phyloP scores from a whole-genome alignment of 2,113 vertebrate species.

The Heloderma charlesbogerti region DNA sequence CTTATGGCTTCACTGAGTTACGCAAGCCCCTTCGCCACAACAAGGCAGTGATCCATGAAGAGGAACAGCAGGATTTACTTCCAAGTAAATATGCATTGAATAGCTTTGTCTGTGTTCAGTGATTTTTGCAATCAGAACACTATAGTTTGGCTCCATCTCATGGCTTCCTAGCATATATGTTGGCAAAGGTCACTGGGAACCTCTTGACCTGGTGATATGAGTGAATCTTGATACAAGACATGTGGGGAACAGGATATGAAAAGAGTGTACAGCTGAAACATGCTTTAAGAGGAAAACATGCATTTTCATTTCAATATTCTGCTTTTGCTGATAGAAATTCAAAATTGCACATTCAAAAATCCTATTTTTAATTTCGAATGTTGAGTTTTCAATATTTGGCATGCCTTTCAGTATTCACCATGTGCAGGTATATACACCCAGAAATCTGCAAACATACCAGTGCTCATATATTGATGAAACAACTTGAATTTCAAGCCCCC shows the following conservation, averaged over 20 bases:
- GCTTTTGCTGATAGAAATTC: neutral
- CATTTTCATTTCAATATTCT: neutral
- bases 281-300: neutral
- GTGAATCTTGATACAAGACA: neutral
- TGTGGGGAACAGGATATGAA: neutral
- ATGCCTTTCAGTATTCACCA: neutral
- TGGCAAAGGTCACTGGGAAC: conserved; percentile 46
- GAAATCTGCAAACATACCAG: neutral
- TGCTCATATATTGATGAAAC: neutral
- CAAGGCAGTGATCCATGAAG: no score
- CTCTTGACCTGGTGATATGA: neutral
- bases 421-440: neutral
- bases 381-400: neutral
- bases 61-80: neutral
- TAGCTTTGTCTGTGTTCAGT: neutral
- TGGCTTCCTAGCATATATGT: conserved; percentile 56
- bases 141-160: conserved; percentile 65
- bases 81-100: neutral
- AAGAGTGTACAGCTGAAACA: neutral
- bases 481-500: neutral
- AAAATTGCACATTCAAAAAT: neutral
- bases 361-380: neutral
- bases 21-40: no score
- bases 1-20: no score
- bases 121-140: neutral